phyloP scores from a whole-genome alignment of 2,888 invertebrate genomes.

The Caenorhabditis wallacei region DNA sequence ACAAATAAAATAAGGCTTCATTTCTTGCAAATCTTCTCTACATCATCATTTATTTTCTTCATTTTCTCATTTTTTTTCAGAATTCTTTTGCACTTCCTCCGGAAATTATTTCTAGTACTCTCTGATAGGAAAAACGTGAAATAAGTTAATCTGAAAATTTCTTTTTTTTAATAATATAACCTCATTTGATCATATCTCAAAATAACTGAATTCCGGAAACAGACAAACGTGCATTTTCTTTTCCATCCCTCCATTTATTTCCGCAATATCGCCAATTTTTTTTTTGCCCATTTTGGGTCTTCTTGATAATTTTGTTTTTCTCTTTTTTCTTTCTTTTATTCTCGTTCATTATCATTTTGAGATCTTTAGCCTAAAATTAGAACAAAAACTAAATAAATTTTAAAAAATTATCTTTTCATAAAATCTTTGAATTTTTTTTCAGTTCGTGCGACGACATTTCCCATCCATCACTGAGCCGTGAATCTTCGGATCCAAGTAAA shows the following conservation, averaged over 20 bases:
- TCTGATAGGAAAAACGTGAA: conserved; percentile 10
- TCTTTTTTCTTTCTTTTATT: background rate
- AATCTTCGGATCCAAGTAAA: conserved; percentile 73
- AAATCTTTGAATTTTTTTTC: conserved; percentile 14
- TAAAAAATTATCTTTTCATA: background rate
- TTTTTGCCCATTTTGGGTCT: conserved; percentile 2
- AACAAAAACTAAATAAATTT: background rate
- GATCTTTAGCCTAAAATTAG: background rate
- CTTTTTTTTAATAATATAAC: background rate
- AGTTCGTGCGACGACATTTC: conserved; percentile 78
- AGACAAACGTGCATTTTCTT: conserved; percentile 19
- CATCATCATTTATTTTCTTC: background rate
- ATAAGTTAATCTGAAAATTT: conserved; percentile 15
- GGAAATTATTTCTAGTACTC: conserved; percentile 26
- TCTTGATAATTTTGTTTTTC: background rate
- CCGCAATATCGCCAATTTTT: background rate
- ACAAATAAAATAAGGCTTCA: background rate
- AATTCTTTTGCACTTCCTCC: conserved; percentile 14
- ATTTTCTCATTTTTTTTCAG: conserved; percentile 3
- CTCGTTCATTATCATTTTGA: background rate
- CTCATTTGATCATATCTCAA: background rate
- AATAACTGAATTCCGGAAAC: conserved; percentile 24
- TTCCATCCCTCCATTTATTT: conserved; percentile 11
- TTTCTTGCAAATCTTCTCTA: background rate
- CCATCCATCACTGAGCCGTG: conserved; percentile 76